These are phyloP conservation scores for Nemapogon koenigi DNA, from an alignment of 2,888 invertebrate genomes.

Conservation along the genomic window DNA sequence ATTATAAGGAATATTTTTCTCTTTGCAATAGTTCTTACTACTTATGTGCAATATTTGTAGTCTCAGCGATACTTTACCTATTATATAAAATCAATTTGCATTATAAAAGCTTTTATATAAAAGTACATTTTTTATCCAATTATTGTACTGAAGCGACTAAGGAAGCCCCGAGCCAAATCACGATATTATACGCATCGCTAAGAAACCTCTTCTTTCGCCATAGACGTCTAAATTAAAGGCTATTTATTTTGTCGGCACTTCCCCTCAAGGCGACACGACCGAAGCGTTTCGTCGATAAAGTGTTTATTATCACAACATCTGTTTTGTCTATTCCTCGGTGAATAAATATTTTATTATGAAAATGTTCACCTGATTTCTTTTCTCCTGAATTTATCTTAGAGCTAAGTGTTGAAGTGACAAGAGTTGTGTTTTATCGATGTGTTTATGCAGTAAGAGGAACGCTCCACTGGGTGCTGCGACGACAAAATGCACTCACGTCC, in stretches of 20 bases:
- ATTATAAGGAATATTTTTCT: no score
- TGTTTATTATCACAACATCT: slow-evolving; percentile 26
- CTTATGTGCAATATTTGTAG: no score
- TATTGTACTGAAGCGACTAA: no score
- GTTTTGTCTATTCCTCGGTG: slow-evolving; percentile 16
- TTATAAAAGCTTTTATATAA: no score
- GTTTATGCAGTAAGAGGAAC: slow-evolving; percentile 40
- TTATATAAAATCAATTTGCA: no score
- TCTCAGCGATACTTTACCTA: no score
- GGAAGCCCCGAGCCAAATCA: slow-evolving; percentile 15
- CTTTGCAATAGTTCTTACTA: no score
- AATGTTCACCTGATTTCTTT: neutral
- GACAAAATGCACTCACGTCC: slow-evolving; percentile 59
- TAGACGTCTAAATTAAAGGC: slow-evolving; percentile 29
- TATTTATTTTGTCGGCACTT: slow-evolving; percentile 29
- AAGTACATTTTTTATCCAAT: no score
- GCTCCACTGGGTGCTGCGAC: slow-evolving; percentile 48
- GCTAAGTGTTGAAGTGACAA: neutral
- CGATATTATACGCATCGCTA: slow-evolving; percentile 24
- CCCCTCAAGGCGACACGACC: slow-evolving; percentile 16
- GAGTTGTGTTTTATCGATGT: slow-evolving; percentile 19
- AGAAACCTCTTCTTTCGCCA: slow-evolving; percentile 22
- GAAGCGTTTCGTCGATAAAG: slow-evolving; percentile 22
- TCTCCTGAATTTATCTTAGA: slow-evolving; percentile 1
- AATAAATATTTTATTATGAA: slow-evolving; percentile 3